Percentiles rank a stretch among this genome's conserved stretches.
Conservation (phyloP, 2,797 vertebrate species). For the Smutsia temminckii region DNA sequence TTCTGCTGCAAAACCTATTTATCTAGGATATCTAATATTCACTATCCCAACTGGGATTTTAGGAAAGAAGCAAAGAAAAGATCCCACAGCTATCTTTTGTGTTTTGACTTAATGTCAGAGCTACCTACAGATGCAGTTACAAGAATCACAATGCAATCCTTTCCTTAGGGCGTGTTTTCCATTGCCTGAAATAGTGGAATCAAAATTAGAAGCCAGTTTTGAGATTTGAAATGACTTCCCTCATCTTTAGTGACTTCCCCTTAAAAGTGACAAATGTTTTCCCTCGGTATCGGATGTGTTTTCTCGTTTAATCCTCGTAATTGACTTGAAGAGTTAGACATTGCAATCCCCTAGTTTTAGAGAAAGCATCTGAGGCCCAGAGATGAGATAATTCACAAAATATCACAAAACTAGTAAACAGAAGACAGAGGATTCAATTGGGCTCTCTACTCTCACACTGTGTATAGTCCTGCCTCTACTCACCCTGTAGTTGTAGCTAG, state of each 20-base stretch:
- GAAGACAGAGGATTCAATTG: not conserved
- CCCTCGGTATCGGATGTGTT: not conserved
- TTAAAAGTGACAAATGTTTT: not conserved
- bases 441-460: not conserved
- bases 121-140: not conserved
- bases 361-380: not conserved
- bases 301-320: not conserved
- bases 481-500: fast-evolving
- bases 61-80: not conserved
- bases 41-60: not conserved
- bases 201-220: not conserved
- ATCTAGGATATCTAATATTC: not conserved
- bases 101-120: not conserved
- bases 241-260: not conserved
- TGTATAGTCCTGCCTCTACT: not conserved
- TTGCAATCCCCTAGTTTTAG: not conserved
- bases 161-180: not conserved
- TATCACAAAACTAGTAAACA: not conserved
- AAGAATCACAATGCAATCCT: not conserved
- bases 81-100: not conserved
- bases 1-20: not conserved
- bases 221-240: not conserved
- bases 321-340: not conserved
- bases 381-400: slow-evolving; percentile 3
- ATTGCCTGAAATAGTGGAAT: not conserved